Conservation (phyloP, 2,888 invertebrate species). For the Hydriomena furcata region DNA sequence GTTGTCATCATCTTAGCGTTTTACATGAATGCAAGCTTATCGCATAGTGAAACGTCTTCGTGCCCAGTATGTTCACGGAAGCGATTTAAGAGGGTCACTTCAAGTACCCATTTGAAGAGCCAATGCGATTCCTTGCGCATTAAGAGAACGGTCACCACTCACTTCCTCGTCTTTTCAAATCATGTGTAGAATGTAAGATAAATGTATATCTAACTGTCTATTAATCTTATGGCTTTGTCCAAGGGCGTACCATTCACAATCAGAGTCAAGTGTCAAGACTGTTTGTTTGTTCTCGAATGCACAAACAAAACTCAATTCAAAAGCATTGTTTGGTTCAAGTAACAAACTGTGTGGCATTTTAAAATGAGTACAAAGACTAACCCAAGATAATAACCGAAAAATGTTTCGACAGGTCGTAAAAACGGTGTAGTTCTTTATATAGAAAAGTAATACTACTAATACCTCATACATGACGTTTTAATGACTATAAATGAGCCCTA, state of each 20-base stretch:
- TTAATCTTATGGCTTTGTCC: conserved; percentile 35
- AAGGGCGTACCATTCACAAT: conserved; percentile 36
- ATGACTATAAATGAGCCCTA: too few relatives aligned
- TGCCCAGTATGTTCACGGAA: conserved; percentile 23
- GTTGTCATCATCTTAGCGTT: too few relatives aligned
- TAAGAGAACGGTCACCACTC: conserved; percentile 24
- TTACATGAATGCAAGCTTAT: too few relatives aligned
- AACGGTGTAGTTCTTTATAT: too few relatives aligned
- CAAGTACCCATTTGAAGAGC: conserved; percentile 20
- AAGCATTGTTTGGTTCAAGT: not conserved
- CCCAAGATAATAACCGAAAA: too few relatives aligned
- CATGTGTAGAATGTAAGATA: conserved; percentile 30
- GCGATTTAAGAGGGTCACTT: conserved; percentile 17
- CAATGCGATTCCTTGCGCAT: conserved; percentile 25
- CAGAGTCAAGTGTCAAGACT: conserved; percentile 25
- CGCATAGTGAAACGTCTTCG: too few relatives aligned
- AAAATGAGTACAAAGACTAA: too few relatives aligned
- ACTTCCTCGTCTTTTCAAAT: conserved; percentile 38
- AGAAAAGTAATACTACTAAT: too few relatives aligned
- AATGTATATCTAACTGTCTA: conserved; percentile 28
- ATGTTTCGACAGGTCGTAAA: too few relatives aligned
- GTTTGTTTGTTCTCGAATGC: conserved; percentile 23
- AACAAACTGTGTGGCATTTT: not conserved
- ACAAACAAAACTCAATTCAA: conserved; percentile 11
- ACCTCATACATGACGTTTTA: too few relatives aligned